Evolutionary conservation across 2,113 vertebrate species (phyloP).

Genomic region (Tauraco erythrolophus): DNA sequence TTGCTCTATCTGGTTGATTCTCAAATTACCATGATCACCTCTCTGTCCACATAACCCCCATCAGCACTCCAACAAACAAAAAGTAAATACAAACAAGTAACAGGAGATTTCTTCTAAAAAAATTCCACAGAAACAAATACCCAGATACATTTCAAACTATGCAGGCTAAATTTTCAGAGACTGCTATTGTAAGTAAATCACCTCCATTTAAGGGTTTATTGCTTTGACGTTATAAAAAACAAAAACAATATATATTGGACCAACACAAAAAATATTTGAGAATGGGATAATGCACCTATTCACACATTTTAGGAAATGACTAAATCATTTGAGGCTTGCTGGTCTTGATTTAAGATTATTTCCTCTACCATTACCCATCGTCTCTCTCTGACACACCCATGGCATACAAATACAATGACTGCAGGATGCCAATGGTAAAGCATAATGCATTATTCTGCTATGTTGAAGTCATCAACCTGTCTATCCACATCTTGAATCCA

Average conservation of each 20-base stretch:
- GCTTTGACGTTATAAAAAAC: background rate
- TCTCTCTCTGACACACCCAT: background rate
- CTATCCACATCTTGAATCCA: background rate
- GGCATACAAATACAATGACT: background rate
- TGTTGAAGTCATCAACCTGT: background rate
- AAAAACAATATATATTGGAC: background rate
- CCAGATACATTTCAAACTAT: background rate
- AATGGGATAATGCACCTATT: background rate
- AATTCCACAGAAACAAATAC: background rate
- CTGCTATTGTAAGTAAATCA: background rate
- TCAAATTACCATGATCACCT: background rate
- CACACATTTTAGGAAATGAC: conserved; percentile 29
- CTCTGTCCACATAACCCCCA: background rate
- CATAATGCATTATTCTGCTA: background rate
- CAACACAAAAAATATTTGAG: background rate
- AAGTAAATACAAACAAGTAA: conserved; percentile 19
- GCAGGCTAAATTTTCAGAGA: background rate
- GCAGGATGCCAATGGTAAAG: background rate
- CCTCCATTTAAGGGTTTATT: background rate
- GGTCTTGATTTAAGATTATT: conserved; percentile 27
- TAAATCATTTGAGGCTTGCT: background rate
- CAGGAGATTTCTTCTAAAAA: background rate
- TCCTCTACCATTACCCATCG: background rate
- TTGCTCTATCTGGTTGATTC: background rate
- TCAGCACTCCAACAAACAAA: conserved; percentile 1